Evolutionary conservation across 2,797 vertebrate genomes (phyloP).

Genomic region (Spea hammondii): DNA sequence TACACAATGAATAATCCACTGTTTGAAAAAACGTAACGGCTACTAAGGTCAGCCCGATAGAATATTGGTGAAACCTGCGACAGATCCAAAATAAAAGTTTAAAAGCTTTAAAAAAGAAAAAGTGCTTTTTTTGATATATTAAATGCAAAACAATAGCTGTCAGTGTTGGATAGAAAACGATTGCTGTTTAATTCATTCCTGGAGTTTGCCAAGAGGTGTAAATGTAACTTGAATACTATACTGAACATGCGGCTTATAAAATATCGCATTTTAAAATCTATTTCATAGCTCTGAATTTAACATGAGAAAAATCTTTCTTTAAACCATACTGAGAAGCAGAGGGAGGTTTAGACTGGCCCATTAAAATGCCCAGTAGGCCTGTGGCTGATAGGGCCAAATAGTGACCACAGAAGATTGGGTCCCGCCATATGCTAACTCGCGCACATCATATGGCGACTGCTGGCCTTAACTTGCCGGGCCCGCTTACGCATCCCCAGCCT

Average conservation of each 20-base stretch:
- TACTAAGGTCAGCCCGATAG: conserved; percentile 12
- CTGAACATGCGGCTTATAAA: conserved; percentile 21
- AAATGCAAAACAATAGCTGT: conserved; percentile 44
- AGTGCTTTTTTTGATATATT: conserved; percentile 34
- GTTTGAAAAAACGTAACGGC: background rate
- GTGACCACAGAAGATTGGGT: too few relatives aligned
- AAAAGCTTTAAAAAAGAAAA: conserved; percentile 24
- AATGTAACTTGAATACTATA: conserved; percentile 40
- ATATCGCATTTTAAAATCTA: background rate
- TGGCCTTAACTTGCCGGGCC: too few relatives aligned
- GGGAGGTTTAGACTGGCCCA: too few relatives aligned
- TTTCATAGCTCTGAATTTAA: conserved; percentile 8
- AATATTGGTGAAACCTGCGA: conserved; percentile 33
- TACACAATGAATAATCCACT: too few relatives aligned
- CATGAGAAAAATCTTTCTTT: background rate
- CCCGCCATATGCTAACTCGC: too few relatives aligned
- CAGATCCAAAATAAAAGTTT: conserved; percentile 38
- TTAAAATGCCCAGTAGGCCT: too few relatives aligned
- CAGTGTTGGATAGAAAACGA: conserved; percentile 23
- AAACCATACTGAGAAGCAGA: background rate
- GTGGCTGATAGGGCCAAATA: too few relatives aligned
- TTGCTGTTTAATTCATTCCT: conserved; percentile 32
- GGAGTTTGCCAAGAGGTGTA: conserved; percentile 23
- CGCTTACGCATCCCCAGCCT: too few relatives aligned
- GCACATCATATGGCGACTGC: too few relatives aligned